phyloP scores from a whole-genome alignment of 2,888 invertebrate species.

The Eulithis testata region DNA sequence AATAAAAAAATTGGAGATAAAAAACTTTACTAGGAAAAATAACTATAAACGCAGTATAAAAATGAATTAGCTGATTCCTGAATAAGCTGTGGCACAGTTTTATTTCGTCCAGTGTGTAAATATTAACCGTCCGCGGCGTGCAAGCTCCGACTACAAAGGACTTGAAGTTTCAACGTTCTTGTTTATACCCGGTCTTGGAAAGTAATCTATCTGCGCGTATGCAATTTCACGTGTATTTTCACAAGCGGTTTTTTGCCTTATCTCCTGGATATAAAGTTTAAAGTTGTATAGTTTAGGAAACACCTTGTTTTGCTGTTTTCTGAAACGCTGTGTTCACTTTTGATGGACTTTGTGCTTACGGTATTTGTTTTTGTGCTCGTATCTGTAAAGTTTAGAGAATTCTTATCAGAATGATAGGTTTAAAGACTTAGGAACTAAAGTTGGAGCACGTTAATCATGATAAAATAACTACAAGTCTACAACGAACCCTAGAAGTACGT shows the following conservation, averaged over 20 bases:
- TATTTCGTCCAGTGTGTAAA: slow-evolving; percentile 35
- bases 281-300: slow-evolving; percentile 3
- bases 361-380: slow-evolving; percentile 13
- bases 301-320: slow-evolving; percentile 3
- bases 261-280: neutral
- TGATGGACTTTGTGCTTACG: slow-evolving; percentile 21
- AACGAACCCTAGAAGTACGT: too few relatives aligned
- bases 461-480: neutral
- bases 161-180: slow-evolving; percentile 36
- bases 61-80: neutral
- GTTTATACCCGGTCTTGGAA: slow-evolving; percentile 38
- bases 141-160: slow-evolving; percentile 40
- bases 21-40: neutral
- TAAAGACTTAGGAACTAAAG: neutral
- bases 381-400: slow-evolving; percentile 7
- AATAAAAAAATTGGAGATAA: too few relatives aligned
- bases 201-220: slow-evolving; percentile 38
- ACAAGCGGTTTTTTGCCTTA: slow-evolving; percentile 5
- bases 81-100: slow-evolving; percentile 14
- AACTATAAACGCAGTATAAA: neutral
- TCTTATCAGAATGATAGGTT: neutral
- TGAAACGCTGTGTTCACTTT: slow-evolving; percentile 16
- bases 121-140: slow-evolving; percentile 33
- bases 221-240: slow-evolving; percentile 18
- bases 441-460: neutral